A percentile compares a stretch with the other conserved stretches of the same genome.
Conservation (phyloP, 2,888 invertebrate genomes). For the Andrena haemorrhoa region DNA sequence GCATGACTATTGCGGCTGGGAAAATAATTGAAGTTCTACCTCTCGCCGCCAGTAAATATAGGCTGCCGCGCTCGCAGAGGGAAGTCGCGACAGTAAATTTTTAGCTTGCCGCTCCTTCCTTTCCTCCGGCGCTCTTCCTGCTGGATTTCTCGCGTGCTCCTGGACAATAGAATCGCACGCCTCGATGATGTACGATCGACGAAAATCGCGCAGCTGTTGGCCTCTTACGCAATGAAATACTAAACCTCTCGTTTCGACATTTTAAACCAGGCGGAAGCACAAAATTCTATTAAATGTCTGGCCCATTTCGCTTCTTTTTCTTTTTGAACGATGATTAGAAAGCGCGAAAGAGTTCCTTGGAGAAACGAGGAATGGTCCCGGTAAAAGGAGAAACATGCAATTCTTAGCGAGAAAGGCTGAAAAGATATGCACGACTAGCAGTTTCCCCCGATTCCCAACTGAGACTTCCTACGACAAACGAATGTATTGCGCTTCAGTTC, state of each 20-base stretch:
- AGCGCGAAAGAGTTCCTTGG: neutral
- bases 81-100: slow-evolving; percentile 55
- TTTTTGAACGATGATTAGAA: neutral
- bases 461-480: neutral
- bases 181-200: neutral
- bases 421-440: neutral
- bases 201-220: neutral
- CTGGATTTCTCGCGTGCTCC: neutral
- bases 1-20: slow-evolving; percentile 57
- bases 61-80: slow-evolving; percentile 19
- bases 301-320: no score
- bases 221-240: neutral
- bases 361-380: neutral
- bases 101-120: neutral
- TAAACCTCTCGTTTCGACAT: neutral
- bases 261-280: no score
- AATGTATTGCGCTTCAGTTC: slow-evolving; percentile 6
- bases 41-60: slow-evolving; percentile 47
- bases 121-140: neutral
- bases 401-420: neutral
- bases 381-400: neutral
- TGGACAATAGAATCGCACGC: neutral
- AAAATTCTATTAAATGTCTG: no score
- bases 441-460: neutral
- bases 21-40: slow-evolving; percentile 70